A percentile compares a stretch with the other conserved stretches of the same genome.
Conservation (phyloP, 2,113 vertebrate species). For the Lamprotornis superbus region DNA sequence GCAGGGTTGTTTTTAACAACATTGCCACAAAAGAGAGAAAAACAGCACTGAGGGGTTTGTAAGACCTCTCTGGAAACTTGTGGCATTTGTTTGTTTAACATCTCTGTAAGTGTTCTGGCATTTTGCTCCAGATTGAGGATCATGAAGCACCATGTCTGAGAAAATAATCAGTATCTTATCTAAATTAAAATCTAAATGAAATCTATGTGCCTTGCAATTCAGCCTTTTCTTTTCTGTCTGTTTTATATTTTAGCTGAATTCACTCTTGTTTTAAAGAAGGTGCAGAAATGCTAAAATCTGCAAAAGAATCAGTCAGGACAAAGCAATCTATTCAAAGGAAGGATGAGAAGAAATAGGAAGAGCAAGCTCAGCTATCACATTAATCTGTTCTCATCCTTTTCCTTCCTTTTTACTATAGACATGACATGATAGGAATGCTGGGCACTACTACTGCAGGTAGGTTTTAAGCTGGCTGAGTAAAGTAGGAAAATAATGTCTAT, state of each 20-base stretch:
- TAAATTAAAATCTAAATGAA: constrained; percentile 80
- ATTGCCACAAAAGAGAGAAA: not conserved
- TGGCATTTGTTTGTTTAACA: constrained; percentile 44
- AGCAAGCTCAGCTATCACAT: not conserved
- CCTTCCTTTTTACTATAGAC: not conserved
- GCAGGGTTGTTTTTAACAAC: not conserved
- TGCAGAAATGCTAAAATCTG: not conserved
- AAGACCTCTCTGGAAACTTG: not conserved
- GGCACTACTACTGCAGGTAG: not conserved
- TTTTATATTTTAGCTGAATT: constrained; percentile 27
- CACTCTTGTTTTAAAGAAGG: not conserved
- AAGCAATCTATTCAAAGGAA: not conserved
- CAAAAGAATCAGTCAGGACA: constrained; percentile 1
- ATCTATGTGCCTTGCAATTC: constrained; percentile 7
- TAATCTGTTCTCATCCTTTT: not conserved
- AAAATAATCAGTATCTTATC: constrained; percentile 67
- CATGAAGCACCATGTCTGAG: not conserved
- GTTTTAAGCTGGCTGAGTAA: not conserved
- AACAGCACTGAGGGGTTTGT: not conserved
- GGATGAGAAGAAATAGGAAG: not conserved
- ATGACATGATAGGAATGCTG: not conserved
- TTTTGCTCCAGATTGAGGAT: constrained; percentile 30
- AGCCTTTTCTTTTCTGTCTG: constrained; percentile 18
- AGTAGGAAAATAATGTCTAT: not conserved
- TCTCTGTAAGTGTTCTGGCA: not conserved